Conservation (phyloP, 2,113 vertebrate species). For the Aptenodytes patagonicus region DNA sequence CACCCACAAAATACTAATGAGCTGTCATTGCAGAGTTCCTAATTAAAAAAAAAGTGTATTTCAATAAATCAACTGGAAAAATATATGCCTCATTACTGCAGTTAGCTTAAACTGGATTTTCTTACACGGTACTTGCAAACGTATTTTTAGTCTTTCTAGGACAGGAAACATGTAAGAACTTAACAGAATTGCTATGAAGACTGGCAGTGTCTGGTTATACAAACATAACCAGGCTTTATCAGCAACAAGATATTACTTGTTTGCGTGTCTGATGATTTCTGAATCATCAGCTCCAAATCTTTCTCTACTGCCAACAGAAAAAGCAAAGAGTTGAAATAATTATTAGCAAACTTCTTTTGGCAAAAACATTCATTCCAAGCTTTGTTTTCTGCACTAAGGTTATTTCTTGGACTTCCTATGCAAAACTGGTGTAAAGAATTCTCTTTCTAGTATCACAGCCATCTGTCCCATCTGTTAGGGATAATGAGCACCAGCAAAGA, state of each 20-base stretch:
- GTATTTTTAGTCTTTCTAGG: not conserved
- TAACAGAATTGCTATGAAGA: not conserved
- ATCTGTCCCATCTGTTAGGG: not conserved
- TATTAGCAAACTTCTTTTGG: not conserved
- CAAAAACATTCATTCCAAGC: not conserved
- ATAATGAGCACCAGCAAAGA: not conserved
- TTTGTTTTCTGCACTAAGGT: not conserved
- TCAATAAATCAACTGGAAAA: not conserved
- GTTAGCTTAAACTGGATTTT: not conserved
- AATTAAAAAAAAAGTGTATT: not conserved
- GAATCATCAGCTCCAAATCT: not conserved
- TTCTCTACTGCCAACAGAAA: not conserved
- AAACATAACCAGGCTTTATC: not conserved
- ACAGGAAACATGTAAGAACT: not conserved
- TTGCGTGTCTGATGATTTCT: not conserved
- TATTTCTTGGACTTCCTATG: not conserved
- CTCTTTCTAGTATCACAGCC: not conserved
- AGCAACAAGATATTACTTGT: not conserved
- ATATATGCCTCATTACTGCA: not conserved
- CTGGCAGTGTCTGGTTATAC: not conserved
- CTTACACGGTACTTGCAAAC: not conserved
- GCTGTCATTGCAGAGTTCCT: not conserved
- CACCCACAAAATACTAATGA: not conserved
- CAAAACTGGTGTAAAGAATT: not conserved
- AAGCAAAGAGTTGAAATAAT: not conserved